These are phyloP conservation scores for Ganaspis sp. DNA, from an alignment of 1,140 invertebrate genomes.

Conservation along the genomic window DNA sequence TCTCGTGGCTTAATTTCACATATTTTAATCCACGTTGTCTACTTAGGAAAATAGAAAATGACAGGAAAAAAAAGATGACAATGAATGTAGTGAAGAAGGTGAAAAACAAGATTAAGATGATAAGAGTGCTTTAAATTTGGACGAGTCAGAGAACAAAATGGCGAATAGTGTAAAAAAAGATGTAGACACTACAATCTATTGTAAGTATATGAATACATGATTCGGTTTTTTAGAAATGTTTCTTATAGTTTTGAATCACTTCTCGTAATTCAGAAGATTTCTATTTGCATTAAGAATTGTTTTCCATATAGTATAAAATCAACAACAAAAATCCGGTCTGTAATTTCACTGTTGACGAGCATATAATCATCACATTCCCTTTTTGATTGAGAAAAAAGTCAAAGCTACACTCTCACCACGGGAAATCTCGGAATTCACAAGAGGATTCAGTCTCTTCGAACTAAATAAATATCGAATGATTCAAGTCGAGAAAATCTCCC, in stretches of 20 bases:
- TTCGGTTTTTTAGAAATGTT: background rate
- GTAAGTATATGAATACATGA: too few relatives aligned
- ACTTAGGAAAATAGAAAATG: too few relatives aligned
- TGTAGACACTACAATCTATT: too few relatives aligned
- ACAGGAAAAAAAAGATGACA: too few relatives aligned
- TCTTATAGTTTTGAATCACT: background rate
- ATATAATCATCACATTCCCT: conserved; percentile 8
- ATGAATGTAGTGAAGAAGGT: too few relatives aligned
- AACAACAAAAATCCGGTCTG: background rate
- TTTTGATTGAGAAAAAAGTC: conserved; percentile 4
- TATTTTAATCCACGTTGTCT: too few relatives aligned
- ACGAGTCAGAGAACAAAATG: too few relatives aligned
- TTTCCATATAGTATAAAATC: background rate
- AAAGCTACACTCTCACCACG: background rate
- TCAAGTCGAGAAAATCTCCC: conserved; percentile 44
- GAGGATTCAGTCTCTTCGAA: conserved; percentile 43
- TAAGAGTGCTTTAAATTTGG: too few relatives aligned
- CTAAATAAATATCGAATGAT: conserved; percentile 63
- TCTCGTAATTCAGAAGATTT: background rate
- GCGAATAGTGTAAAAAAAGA: too few relatives aligned
- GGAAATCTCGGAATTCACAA: conserved; percentile 50
- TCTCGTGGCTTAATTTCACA: too few relatives aligned
- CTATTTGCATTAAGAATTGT: background rate
- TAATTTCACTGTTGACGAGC: background rate
- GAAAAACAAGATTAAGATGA: too few relatives aligned